phyloP scores from a whole-genome alignment of 2,797 vertebrate species.

The Molossus molossus region DNA sequence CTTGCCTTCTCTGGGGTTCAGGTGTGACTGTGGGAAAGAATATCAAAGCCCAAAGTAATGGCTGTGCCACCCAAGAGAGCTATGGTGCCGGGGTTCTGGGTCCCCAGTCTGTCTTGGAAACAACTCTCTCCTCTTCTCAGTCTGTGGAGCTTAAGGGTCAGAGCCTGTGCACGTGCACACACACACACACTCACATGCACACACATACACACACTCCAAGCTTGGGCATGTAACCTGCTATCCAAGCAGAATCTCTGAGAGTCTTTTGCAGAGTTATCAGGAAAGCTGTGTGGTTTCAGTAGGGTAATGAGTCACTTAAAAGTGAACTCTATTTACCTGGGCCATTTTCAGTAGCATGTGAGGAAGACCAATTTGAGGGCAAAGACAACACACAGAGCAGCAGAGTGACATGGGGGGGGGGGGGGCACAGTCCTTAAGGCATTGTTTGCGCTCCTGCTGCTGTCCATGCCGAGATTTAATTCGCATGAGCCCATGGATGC shows the following conservation, averaged over 20 bases:
- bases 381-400: not conserved
- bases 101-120: not conserved
- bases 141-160: no score
- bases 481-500: not conserved
- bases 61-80: not conserved
- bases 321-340: not conserved
- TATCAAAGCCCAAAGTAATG: not conserved
- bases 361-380: not conserved
- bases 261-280: not conserved
- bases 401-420: not conserved
- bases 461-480: not conserved
- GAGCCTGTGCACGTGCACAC: no score
- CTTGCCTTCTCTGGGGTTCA: not conserved
- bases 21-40: not conserved
- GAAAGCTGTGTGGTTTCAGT: not conserved
- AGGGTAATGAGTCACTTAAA: not conserved
- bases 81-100: accelerated
- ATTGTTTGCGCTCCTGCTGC: not conserved
- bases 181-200: no score
- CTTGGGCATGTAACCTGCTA: not conserved
- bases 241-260: not conserved
- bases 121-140: no score
- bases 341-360: not conserved
- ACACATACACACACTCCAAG: not conserved
- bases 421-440: not conserved